Evolutionary conservation across 2,113 vertebrate species (phyloP), one percentile per base, ranked within the genome.

Genomic region (Heterotilapia buettikoferi): DNA sequence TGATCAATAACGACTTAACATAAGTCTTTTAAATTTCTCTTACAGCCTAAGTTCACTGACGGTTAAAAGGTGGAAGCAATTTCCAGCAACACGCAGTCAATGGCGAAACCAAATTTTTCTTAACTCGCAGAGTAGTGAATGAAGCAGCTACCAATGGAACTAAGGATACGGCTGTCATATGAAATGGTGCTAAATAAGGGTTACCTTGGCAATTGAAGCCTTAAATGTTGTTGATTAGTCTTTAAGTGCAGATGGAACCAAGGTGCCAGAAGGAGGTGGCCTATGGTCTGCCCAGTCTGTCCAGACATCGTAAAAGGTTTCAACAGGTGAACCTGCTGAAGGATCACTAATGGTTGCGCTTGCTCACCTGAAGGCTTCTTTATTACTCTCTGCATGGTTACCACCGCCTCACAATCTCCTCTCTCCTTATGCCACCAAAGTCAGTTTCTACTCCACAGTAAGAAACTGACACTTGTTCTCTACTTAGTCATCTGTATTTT

Each of bases 41-140:
- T 4, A n/a, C 19, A 16, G 66, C 0, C 21, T 16, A 45, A 47
- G 14, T 73, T 73, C 40, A 73, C 21, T 76, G 14, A 29, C 0
- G 3, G 40, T 47, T 73, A 45, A 18, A 29, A 33, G 16, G 68
- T 26, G n/a, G 68, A 47, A 47, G 68, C 14, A 18, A 73, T 73
- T 73, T 73, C 21, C 40, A 73, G 68, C 2, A 26, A 45, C 21
- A 45, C 4, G 0, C 0, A 76, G 24, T 76, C 71, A 47, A 29
- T 47, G 43, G 5, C 4, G 1, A 63, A 63, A 73, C 1, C 5
- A 18, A 6, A 45, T 18, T 45, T 18, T 73, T 73, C 40, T 73
- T 24, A 73, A 43, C 5, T 26, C 3, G 5, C 66, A 0, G 38
- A 16, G 7, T 9, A 45, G 38, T 43, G 38, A 45, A 45, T 73